A percentile compares a stretch with the other conserved stretches of the same genome.
phyloP scores from a whole-genome alignment of 2,888 invertebrate genomes.

The Agrochola lychnidis region DNA sequence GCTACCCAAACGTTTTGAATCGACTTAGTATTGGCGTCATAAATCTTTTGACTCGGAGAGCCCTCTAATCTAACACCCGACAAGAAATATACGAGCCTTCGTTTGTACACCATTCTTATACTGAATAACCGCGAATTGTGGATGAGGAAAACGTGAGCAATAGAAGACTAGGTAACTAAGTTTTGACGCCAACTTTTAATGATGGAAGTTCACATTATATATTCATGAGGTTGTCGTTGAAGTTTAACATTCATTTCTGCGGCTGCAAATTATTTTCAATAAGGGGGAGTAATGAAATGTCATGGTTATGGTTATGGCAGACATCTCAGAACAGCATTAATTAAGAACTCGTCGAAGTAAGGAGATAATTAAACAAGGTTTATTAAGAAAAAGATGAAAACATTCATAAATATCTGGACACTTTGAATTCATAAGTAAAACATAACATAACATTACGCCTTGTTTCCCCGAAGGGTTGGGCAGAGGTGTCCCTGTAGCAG shows the following conservation, averaged over 20 bases:
- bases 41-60: slow-evolving; percentile 81
- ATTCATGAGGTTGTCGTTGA: slow-evolving; percentile 45
- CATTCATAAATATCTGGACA: neutral
- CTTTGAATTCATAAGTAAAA: neutral
- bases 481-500: too few species aligned
- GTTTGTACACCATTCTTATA: slow-evolving; percentile 77
- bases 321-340: slow-evolving; percentile 2
- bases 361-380: neutral
- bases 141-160: slow-evolving; percentile 43
- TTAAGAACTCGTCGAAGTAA: slow-evolving; percentile 3
- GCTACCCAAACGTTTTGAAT: slow-evolving; percentile 76
- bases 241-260: slow-evolving; percentile 47
- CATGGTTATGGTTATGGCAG: slow-evolving; percentile 6
- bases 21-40: slow-evolving; percentile 83
- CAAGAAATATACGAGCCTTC: slow-evolving; percentile 81
- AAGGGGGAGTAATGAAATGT: slow-evolving; percentile 25
- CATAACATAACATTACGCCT: too few species aligned
- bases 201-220: slow-evolving; percentile 63
- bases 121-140: slow-evolving; percentile 65
- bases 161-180: slow-evolving; percentile 21
- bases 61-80: slow-evolving; percentile 83
- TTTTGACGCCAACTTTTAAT: slow-evolving; percentile 65
- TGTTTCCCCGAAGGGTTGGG: too few species aligned
- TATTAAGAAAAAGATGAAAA: neutral
- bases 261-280: slow-evolving; percentile 39